Base-by-base conservation (phyloP, 2,888 invertebrate species). In the Dolichopus griseipennis region DNA sequence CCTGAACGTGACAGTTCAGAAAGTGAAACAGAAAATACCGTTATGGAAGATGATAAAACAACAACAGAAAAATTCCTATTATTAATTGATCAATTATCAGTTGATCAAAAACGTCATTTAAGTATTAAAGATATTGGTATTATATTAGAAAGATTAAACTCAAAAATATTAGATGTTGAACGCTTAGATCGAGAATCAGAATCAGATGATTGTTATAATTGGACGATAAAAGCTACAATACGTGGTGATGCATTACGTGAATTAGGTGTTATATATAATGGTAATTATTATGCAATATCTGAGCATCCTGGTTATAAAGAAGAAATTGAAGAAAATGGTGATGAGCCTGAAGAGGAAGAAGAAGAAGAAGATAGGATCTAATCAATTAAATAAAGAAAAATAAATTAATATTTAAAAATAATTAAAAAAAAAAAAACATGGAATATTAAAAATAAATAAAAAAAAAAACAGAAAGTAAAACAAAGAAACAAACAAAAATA, bases 221-320 rank as follows among this genome's bases (percentile, higher is more conserved):
- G 95, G 95, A 95, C 95, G 82, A 95, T 95, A 84, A 95, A 94
- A 83, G 95, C 95, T 76, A 92, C 94, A 75, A 95, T 95, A 79
- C 86, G 93, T 71, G 95, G 95, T 67, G 94, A 95, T 82, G 92
- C 93, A 75, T 83, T 95, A 76, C 86, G 94, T 69, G 95, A 95
- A 82, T 85, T 95, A 72, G 95, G 95, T 72, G 93, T 95, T 75
- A 93, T 95, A 79, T 95, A 95, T 84, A 94, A 95, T 83, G 94
- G 94, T 72, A 95, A 94, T 84, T 95, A 94, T 83, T 95, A 95
- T 83, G 93, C 93, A 75, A 94, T 95, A 81, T 93, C 93, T 78
- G 95, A 95, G 82, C 95, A 95, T 83, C 95, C 95, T 69, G 94
- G 93, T 69, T 95, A 95, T 84, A 91, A 91, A 83, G 92, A 92